Evolutionary conservation across 2,113 vertebrate genomes (phyloP).

Genomic region (Scopus umbretta): DNA sequence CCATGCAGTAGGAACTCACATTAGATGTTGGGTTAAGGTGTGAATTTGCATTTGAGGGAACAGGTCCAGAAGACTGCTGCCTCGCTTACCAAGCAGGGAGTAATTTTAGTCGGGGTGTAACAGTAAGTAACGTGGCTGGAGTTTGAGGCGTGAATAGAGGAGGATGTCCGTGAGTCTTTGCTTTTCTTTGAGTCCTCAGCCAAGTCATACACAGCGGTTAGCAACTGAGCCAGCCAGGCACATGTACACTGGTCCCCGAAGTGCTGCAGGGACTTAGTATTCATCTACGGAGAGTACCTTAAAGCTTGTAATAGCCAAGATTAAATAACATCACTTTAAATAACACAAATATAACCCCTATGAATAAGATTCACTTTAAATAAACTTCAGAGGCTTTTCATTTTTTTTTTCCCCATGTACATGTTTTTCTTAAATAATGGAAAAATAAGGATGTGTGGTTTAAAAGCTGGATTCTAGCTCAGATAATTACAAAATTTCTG

Average conservation of each 20-base stretch:
- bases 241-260: rapidly evolving
- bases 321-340: neutral
- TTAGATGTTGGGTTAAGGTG: neutral
- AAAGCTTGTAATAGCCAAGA: neutral
- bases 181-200: neutral
- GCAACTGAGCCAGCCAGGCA: neutral
- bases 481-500: neutral
- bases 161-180: neutral
- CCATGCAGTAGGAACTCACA: rapidly evolving
- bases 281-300: neutral
- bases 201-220: neutral
- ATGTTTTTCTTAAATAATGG: neutral
- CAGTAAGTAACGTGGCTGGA: rapidly evolving
- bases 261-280: neutral
- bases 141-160: neutral
- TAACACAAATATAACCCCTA: neutral
- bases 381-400: neutral
- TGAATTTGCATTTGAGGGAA: neutral
- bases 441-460: neutral
- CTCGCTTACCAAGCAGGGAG: neutral
- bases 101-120: neutral
- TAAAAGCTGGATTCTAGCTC: neutral
- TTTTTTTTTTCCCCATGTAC: neutral
- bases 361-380: neutral
- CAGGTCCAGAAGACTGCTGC: neutral